phyloP scores from a whole-genome alignment of 2,888 invertebrate genomes.

The Brachylomia viminalis region DNA sequence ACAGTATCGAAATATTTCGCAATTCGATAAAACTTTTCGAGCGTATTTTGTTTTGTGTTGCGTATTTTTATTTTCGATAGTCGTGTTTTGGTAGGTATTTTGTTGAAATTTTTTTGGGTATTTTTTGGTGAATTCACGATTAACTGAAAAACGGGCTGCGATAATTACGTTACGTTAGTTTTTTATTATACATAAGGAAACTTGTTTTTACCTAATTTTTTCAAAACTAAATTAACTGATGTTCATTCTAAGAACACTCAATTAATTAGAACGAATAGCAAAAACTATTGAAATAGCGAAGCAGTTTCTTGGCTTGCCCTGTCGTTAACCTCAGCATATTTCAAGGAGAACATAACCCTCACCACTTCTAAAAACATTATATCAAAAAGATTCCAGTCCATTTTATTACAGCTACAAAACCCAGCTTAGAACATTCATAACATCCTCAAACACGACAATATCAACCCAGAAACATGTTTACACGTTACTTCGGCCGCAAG shows the following conservation, averaged over 20 bases:
- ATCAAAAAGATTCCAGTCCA: slow-evolving; percentile 30
- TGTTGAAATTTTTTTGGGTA: background rate
- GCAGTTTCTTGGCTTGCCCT: background rate
- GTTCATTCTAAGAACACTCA: background rate
- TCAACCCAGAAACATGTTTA: slow-evolving; percentile 46
- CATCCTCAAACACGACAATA: slow-evolving; percentile 46
- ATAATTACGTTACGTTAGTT: background rate
- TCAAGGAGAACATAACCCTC: background rate
- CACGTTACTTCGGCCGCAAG: slow-evolving; percentile 57
- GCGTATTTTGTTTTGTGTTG: slow-evolving; percentile 26
- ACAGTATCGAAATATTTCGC: slow-evolving; percentile 29
- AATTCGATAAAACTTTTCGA: slow-evolving; percentile 39
- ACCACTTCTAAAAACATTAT: background rate
- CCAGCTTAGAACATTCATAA: slow-evolving; percentile 46
- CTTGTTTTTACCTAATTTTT: background rate
- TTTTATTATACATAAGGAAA: slow-evolving; percentile 2
- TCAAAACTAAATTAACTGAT: background rate
- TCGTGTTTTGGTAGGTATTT: slow-evolving; percentile 18
- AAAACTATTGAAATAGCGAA: background rate
- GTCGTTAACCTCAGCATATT: background rate
- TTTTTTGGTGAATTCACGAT: background rate
- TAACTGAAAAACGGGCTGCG: background rate
- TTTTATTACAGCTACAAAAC: slow-evolving; percentile 44
- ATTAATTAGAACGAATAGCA: background rate
- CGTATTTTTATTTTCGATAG: slow-evolving; percentile 28